These are phyloP conservation scores for Lampropteryx suffumata DNA, from an alignment of 2,888 invertebrate species.

Conservation along the genomic window DNA sequence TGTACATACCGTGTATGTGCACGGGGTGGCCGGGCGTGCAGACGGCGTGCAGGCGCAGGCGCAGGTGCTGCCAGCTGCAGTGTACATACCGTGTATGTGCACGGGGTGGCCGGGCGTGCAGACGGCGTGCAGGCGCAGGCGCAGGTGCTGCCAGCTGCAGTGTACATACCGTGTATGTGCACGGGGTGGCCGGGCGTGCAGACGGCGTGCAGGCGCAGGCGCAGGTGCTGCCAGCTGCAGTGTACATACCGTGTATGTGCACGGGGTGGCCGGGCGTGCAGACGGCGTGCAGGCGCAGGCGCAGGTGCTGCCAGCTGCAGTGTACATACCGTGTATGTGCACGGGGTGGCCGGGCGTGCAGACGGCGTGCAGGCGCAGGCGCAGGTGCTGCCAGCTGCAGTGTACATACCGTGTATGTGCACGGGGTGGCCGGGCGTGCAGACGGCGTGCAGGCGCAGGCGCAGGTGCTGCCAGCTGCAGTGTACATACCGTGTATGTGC, in stretches of 20 bases:
- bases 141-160: conserved; percentile 91
- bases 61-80: conserved; percentile 91
- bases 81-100: conserved; percentile 44
- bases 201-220: conserved; percentile 93
- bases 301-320: conserved; percentile 65
- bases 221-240: conserved; percentile 91
- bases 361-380: conserved; percentile 93
- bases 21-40: conserved; percentile 49
- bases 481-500: conserved; percentile 44
- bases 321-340: no score
- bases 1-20: conserved; percentile 44
- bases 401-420: no score
- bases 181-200: conserved; percentile 49
- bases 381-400: conserved; percentile 65
- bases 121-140: conserved; percentile 93
- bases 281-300: conserved; percentile 93
- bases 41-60: conserved; percentile 93
- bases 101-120: conserved; percentile 49
- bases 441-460: conserved; percentile 52
- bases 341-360: conserved; percentile 34
- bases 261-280: conserved; percentile 34
- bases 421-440: no score
- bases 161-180: conserved; percentile 44
- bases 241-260: no score
- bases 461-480: background rate